Evolutionary conservation across 2,888 invertebrate genomes (phyloP).

Genomic region (Eustalomyia histrio): DNA sequence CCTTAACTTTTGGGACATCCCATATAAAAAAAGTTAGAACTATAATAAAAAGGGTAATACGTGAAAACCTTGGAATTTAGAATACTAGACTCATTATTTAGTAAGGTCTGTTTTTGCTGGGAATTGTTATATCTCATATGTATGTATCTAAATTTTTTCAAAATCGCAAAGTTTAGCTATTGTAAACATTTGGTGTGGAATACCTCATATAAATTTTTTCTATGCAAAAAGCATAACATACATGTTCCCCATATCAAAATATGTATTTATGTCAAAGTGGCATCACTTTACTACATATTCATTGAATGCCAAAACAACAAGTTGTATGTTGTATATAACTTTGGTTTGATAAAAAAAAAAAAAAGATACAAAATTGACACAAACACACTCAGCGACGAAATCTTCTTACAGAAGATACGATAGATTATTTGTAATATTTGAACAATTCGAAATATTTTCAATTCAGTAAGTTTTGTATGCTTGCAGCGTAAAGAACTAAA

Average conservation of each 20-base stretch:
- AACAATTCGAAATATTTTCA: constrained; percentile 60
- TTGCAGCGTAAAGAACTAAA: constrained; percentile 57
- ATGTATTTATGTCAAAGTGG: constrained; percentile 9
- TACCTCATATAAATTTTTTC: too few relatives aligned
- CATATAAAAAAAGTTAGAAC: too few relatives aligned
- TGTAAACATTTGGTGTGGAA: too few relatives aligned
- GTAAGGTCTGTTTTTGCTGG: too few relatives aligned
- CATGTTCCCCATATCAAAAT: not conserved
- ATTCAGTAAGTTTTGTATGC: constrained; percentile 56
- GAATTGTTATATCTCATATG: too few relatives aligned
- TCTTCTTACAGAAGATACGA: constrained; percentile 23
- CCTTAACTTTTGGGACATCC: too few relatives aligned
- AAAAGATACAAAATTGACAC: constrained; percentile 29
- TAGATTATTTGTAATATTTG: constrained; percentile 49
- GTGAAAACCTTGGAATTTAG: too few relatives aligned
- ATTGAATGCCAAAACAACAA: constrained; percentile 44
- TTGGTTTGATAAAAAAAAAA: constrained; percentile 54
- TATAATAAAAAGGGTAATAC: too few relatives aligned
- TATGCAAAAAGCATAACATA: not conserved
- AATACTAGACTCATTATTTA: too few relatives aligned
- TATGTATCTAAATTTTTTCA: too few relatives aligned
- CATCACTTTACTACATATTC: constrained; percentile 6
- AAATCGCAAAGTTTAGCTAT: too few relatives aligned
- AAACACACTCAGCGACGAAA: constrained; percentile 1
- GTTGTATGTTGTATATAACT: constrained; percentile 39